Evolutionary conservation across 2,113 vertebrate species (phyloP).

Genomic region (Rhodinocichla rosea): DNA sequence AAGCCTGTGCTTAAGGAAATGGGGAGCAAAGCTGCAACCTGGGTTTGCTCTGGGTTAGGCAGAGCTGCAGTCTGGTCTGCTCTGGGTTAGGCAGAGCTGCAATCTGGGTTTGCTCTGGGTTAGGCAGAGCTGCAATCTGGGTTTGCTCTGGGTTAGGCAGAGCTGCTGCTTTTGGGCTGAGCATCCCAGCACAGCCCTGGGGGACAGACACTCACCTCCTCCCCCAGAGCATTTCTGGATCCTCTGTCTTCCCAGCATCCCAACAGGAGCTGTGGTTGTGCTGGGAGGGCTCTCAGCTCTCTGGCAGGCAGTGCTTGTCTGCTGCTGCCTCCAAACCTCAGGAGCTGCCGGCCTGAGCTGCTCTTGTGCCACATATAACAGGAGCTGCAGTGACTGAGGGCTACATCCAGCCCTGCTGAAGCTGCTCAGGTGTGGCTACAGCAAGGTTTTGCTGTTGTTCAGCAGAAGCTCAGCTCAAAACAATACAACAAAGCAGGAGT

Average conservation of each 20-base stretch:
- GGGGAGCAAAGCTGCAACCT: background rate
- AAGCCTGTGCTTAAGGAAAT: background rate
- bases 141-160: too few species aligned
- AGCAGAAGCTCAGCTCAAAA: background rate
- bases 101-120: too few species aligned
- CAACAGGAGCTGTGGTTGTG: background rate
- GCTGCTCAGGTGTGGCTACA: background rate
- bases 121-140: too few species aligned
- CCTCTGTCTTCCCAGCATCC: background rate
- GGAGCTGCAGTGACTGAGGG: background rate
- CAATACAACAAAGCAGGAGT: background rate
- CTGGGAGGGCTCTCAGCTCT: background rate
- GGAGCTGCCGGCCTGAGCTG: background rate
- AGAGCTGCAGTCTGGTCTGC: background rate
- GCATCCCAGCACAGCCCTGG: background rate
- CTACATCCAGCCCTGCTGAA: background rate
- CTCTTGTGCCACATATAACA: background rate
- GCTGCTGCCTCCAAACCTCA: background rate
- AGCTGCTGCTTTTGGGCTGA: background rate
- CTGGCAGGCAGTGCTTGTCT: background rate
- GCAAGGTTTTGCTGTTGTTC: background rate
- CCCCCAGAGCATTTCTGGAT: background rate
- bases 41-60: background rate
- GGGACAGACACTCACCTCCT: background rate
- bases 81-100: background rate